These are phyloP conservation scores for Gerris lacustris DNA, from an alignment of 2,888 invertebrate genomes.

Conservation along the genomic window DNA sequence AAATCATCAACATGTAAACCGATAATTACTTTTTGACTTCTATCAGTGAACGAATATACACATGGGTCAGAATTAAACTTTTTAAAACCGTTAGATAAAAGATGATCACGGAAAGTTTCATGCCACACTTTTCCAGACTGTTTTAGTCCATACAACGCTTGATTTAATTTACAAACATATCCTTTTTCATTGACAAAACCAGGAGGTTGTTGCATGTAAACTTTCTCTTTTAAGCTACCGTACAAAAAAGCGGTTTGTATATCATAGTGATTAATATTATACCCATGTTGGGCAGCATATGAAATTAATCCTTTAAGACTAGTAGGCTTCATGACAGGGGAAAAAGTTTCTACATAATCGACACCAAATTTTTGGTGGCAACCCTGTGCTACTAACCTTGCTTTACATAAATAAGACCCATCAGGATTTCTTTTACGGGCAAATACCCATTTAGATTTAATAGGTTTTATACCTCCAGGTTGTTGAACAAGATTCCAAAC, in stretches of 20 bases:
- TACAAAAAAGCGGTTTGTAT: conserved; percentile 32
- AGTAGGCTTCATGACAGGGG: conserved; percentile 30
- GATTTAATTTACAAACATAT: conserved; percentile 24
- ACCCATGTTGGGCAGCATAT: conserved; percentile 22
- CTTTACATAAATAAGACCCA: conserved; percentile 29
- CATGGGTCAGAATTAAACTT: neutral
- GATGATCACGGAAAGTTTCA: neutral
- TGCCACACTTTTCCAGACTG: conserved; percentile 17
- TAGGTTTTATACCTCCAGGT: conserved; percentile 14
- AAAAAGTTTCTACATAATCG: conserved; percentile 33
- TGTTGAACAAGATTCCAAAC: conserved; percentile 18
- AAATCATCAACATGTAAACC: neutral
- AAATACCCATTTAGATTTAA: conserved; percentile 30
- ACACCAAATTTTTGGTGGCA: conserved; percentile 31
- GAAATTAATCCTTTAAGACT: conserved; percentile 27
- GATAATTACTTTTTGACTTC: neutral
- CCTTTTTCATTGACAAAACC: conserved; percentile 22
- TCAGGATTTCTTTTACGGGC: conserved; percentile 30
- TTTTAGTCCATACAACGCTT: neutral
- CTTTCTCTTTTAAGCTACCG: conserved; percentile 26
- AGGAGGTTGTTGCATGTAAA: conserved; percentile 29
- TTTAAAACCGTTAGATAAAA: neutral
- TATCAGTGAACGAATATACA: neutral
- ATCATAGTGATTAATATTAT: conserved; percentile 27
- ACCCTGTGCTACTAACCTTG: conserved; percentile 32